Evolutionary conservation across 2,113 vertebrate genomes (phyloP), one percentile per base, ranked within the genome.

Genomic region (Cynopterus brachyotis): DNA sequence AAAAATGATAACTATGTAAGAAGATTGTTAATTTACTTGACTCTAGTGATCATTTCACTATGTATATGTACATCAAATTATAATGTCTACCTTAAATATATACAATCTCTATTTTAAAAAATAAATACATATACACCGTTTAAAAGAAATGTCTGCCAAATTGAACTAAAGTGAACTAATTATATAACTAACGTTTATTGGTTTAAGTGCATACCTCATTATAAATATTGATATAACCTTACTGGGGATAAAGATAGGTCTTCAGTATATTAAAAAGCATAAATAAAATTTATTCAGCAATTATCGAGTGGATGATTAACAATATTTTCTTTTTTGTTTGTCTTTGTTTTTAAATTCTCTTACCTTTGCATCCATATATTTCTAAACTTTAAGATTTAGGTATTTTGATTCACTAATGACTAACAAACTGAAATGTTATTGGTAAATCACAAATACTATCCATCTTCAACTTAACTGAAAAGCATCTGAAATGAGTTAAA

Each of bases 341-440:
- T 32, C 20, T 75, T 81, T 20, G 3, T 75, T 80, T 75, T 85
- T 64, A 62, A 45, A 16, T 88, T 30, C 37, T 57, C 70, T 59
- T 66, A 73, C 19, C n/a, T 72, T 47, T 42, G 20, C 37, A 70
- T 70, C n/a, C 17, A 64, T 24, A 42, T 20, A 55, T 13, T 50
- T 59, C 30, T 42, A 37, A 22, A 50, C 4, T 32, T 72, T 95
- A 50, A 62, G 17, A 64, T 57, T 81, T 89, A 40, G n/a, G 9
- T 72, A 26, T 67, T 87, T 93, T 76, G 50, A 67, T 53, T 96
- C 70, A 42, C 82, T 83, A 26, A 17, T 80, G 88, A 91, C 11
- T 32, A n/a, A 15, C 35, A 83, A 62, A 47, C 73, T 91, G 16
- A 75, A 59, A 73, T 6, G 47, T 93, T 85, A 55, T 66, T 81